phyloP scores from a whole-genome alignment of 1,140 invertebrate genomes.

The Neodiprion virginianus region DNA sequence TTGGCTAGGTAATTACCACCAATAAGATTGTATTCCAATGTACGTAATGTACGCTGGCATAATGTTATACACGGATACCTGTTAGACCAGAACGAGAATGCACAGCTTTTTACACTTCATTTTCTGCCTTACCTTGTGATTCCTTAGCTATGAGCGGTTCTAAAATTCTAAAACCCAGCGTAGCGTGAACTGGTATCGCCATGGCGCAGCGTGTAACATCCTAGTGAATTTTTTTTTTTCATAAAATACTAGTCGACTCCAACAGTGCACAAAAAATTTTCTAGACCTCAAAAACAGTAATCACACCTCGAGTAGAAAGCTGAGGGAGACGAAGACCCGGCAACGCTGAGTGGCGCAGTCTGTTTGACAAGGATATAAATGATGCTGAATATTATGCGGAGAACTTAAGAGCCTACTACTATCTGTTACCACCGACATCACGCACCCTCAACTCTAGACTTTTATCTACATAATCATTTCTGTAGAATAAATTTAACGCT shows the following conservation, averaged over 20 bases:
- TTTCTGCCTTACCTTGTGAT: too few species aligned
- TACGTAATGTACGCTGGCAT: slow-evolving; percentile 11
- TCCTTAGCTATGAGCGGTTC: too few species aligned
- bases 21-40: slow-evolving; percentile 8
- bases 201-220: too few species aligned
- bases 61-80: slow-evolving; percentile 8
- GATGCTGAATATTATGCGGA: slow-evolving; percentile 11
- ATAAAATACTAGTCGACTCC: neutral
- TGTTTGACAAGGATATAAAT: slow-evolving; percentile 11
- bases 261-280: neutral
- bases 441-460: neutral
- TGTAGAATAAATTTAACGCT: neutral
- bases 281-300: slow-evolving; percentile 6
- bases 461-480: neutral
- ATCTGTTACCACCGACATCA: neutral
- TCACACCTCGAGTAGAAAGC: neutral
- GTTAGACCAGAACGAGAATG: neutral
- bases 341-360: neutral
- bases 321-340: neutral
- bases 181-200: too few species aligned
- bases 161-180: too few species aligned
- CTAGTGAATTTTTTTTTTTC: neutral
- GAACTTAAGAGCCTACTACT: neutral
- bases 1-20: slow-evolving; percentile 16
- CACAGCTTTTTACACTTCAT: too few species aligned